Evolutionary conservation across 2,113 vertebrate genomes (phyloP).

Genomic region (Chamaetylas fuelleborni): DNA sequence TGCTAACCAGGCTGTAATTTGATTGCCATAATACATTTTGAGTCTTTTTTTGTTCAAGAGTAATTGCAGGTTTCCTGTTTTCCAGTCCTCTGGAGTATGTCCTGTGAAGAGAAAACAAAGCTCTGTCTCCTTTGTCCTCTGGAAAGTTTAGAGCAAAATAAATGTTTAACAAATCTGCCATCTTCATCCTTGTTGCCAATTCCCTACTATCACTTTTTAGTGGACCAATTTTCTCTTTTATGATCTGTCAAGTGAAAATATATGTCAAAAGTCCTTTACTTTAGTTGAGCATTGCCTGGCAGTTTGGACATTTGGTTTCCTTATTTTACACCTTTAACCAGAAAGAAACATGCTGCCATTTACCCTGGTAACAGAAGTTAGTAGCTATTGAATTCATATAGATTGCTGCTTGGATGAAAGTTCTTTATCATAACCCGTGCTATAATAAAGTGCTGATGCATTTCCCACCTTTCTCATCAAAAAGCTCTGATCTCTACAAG

Average conservation of each 20-base stretch:
- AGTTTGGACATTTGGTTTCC: slow-evolving; percentile 11
- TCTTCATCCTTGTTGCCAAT: slow-evolving; percentile 18
- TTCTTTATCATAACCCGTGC: background rate
- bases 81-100: background rate
- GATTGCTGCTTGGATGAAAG: background rate
- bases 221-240: slow-evolving; percentile 73
- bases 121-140: slow-evolving; percentile 37
- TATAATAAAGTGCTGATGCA: background rate
- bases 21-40: background rate
- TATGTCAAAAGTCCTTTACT: slow-evolving; percentile 47
- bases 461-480: background rate
- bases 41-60: background rate
- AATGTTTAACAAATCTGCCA: slow-evolving; percentile 53
- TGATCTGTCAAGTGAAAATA: slow-evolving; percentile 55
- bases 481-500: background rate
- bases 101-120: slow-evolving; percentile 1
- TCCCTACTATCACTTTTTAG: slow-evolving; percentile 65
- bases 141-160: slow-evolving; percentile 48
- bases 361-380: background rate
- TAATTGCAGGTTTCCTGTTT: background rate
- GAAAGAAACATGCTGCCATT: slow-evolving; percentile 3
- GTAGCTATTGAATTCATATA: background rate
- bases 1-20: background rate
- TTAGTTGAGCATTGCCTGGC: slow-evolving; percentile 16
- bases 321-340: slow-evolving; percentile 34